Percentiles rank a stretch among this genome's conserved stretches.
phyloP scores from a whole-genome alignment of 2,888 invertebrate species.

The Buathra laborator region DNA sequence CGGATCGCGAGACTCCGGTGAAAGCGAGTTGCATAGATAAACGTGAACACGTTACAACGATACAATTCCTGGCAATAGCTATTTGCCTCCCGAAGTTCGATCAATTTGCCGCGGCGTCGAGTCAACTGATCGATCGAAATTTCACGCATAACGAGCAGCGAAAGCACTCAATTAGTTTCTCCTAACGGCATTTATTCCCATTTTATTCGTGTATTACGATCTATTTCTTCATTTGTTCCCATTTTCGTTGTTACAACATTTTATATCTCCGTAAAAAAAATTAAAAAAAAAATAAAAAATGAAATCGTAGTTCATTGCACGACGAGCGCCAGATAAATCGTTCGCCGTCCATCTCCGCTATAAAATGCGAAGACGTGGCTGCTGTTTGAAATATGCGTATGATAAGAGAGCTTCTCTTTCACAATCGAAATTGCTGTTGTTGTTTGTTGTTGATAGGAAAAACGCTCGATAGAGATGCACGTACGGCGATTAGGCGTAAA shows the following conservation, averaged over 20 bases:
- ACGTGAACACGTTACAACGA: neutral
- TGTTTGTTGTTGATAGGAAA: conserved; percentile 11
- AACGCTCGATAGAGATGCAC: neutral
- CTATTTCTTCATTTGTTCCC: neutral
- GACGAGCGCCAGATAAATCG: neutral
- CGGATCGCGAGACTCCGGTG: conserved; percentile 17
- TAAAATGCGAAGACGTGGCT: neutral
- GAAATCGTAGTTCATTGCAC: neutral
- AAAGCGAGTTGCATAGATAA: conserved; percentile 33
- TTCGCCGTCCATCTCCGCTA: neutral
- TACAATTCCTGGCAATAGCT: neutral
- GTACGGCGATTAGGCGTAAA: neutral
- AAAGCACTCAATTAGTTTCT: conserved; percentile 26
- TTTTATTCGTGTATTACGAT: neutral
- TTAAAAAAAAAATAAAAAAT: neutral
- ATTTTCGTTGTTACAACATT: conserved; percentile 2
- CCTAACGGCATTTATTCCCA: neutral
- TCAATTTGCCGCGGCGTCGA: conserved; percentile 8
- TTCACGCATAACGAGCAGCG: neutral
- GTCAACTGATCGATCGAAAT: conserved; percentile 17
- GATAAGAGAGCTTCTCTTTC: conserved; percentile 21
- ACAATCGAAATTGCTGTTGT: conserved; percentile 42
- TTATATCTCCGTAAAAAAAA: neutral
- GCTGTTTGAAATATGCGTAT: conserved; percentile 7
- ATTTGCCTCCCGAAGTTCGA: conserved; percentile 14